phyloP scores from a whole-genome alignment of 2,797 vertebrate species.

The Discoglossus pictus region DNA sequence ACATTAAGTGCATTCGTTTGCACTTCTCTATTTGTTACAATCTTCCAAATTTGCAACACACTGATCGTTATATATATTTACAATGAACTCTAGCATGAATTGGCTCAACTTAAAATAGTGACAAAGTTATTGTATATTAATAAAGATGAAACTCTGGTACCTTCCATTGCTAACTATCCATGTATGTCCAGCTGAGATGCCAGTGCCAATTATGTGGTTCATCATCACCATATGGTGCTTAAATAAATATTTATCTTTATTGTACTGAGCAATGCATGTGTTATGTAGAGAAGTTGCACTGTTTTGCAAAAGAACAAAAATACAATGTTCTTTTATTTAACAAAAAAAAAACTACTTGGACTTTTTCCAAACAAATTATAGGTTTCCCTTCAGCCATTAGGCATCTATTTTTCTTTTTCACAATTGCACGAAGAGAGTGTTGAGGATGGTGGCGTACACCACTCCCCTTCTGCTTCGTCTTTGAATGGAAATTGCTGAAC shows the following conservation, averaged over 20 bases:
- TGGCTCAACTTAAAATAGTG: too few relatives aligned
- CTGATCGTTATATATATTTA: too few relatives aligned
- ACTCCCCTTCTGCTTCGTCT: slow-evolving; percentile 60
- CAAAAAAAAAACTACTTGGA: slow-evolving; percentile 30
- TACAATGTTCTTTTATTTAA: slow-evolving; percentile 15
- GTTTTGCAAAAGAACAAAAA: slow-evolving; percentile 1
- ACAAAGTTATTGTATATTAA: too few relatives aligned
- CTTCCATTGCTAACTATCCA: too few relatives aligned
- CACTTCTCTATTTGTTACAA: too few relatives aligned
- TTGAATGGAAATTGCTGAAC: slow-evolving; percentile 68
- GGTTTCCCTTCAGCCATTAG: slow-evolving; percentile 39
- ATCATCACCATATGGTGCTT: slow-evolving; percentile 5
- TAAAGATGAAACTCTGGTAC: too few relatives aligned
- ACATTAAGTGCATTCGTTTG: too few relatives aligned
- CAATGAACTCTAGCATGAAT: too few relatives aligned
- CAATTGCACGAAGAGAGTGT: slow-evolving; percentile 54
- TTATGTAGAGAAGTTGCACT: too few relatives aligned
- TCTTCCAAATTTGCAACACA: too few relatives aligned
- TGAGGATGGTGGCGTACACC: slow-evolving; percentile 51
- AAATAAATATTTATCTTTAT: neutral
- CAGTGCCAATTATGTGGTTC: neutral
- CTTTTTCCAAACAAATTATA: slow-evolving; percentile 46
- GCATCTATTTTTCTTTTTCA: slow-evolving; percentile 51
- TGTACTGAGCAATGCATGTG: slow-evolving; percentile 1
- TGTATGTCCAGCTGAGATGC: neutral